These are phyloP conservation scores for Bovichtus variegatus DNA, from an alignment of 2,797 vertebrate genomes.

Conservation along the genomic window DNA sequence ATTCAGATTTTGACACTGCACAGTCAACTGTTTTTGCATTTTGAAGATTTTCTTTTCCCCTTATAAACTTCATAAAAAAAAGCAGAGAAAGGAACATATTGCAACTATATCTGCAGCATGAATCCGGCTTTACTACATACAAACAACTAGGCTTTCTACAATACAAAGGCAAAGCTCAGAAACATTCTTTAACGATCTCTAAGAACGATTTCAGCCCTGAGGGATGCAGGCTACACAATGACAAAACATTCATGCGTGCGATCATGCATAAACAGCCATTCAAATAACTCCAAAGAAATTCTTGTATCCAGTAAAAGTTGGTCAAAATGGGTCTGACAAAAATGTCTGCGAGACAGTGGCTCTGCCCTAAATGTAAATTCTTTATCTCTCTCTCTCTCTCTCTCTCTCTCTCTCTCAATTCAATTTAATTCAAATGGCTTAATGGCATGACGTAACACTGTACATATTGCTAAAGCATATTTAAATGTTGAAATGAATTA, in stretches of 20 bases:
- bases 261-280: constrained; percentile 50
- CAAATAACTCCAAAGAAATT: constrained; percentile 52
- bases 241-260: constrained; percentile 56
- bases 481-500: too few relatives aligned
- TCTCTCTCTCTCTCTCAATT: neutral
- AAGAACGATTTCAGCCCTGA: constrained; percentile 47
- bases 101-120: neutral
- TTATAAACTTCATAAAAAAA: constrained; percentile 4
- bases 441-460: too few relatives aligned
- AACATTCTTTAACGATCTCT: constrained; percentile 24
- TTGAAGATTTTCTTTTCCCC: constrained; percentile 2
- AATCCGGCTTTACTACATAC: neutral
- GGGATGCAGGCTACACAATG: constrained; percentile 58
- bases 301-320: constrained; percentile 43
- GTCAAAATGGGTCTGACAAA: constrained; percentile 16
- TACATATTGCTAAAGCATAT: too few relatives aligned
- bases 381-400: constrained; percentile 13
- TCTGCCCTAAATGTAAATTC: constrained; percentile 19
- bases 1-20: constrained; percentile 17
- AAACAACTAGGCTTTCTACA: neutral
- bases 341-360: constrained; percentile 27
- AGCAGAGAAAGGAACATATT: neutral
- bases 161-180: constrained; percentile 8
- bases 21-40: constrained; percentile 1
- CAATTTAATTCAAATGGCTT: too few relatives aligned